Base-by-base conservation (phyloP, 2,888 invertebrate genomes). In the Parthenolecanium corni region DNA sequence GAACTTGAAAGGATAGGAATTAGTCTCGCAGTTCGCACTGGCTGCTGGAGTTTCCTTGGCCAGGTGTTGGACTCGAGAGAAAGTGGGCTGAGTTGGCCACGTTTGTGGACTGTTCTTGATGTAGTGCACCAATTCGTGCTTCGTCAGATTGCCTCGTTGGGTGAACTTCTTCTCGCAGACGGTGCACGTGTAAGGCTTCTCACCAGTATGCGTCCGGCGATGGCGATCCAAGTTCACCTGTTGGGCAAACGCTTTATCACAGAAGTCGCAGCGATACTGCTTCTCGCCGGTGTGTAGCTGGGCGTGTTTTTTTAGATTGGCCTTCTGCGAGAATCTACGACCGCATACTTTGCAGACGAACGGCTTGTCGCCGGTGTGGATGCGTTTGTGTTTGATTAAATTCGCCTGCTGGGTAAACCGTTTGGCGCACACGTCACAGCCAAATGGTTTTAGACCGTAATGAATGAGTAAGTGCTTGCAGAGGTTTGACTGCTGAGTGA, bases 391-490 rank as follows among this genome's bases (percentile, higher is more conserved):
- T 52, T 68, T 68, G 14, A 65, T 64, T 2, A 69, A 62, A 53
- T 69, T 69, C 6, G 68, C 68, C 42, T 69, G 68, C 47, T 69
- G 68, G 2, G 68, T 66, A 63, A 68, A 69, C 12, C 68, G 62
- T 51, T 67, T 68, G 21, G 58, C 54, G 51, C 69, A 69, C 2
- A 65, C 53, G 11, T 64, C 47, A 62, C 69, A 69, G 5, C 63
- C 58, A 61, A 67, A 69, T n/a, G 69, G 69, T 66, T 65, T 67
- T 51, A 70, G 68, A 66, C 72, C 72, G 16, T 71, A 71, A 65
- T 72, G 72, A 14, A 71, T 71, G 21, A 71, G 68, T 21, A 70
- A 66, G 61, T 72, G 72, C 53, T 71, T 72, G 67, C 70, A 70
- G 23, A 71, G 64, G 64, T 71, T 71, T 5, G 71, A 70, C 67